Conservation (phyloP, 1,140 invertebrate species). For the Chelonus insularis region DNA sequence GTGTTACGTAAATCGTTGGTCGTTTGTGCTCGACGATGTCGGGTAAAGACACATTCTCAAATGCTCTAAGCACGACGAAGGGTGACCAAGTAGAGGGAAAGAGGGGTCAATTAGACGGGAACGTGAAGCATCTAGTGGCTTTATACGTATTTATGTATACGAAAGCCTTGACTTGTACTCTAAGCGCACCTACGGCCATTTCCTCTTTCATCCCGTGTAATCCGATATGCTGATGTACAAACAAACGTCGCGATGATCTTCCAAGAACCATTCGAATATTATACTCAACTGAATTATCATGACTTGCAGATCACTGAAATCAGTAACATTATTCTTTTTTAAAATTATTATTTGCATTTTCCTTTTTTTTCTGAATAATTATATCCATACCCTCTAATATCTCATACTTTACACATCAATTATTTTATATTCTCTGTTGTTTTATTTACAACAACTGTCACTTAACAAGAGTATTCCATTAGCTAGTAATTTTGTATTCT, state of each 20-base stretch:
- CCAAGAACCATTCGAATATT: neutral
- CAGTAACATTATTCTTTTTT: neutral
- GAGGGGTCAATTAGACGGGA: slow-evolving; percentile 38
- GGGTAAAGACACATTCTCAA: neutral
- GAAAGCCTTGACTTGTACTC: neutral
- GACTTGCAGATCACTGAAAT: neutral
- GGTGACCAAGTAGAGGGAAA: neutral
- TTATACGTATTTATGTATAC: slow-evolving; percentile 34
- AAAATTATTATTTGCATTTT: too few relatives aligned
- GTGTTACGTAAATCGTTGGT: neutral
- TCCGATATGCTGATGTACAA: slow-evolving; percentile 38
- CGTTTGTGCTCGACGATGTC: neutral
- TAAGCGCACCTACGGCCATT: slow-evolving; percentile 25
- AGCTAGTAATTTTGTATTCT: too few relatives aligned
- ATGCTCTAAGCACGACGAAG: neutral
- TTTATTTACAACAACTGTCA: too few relatives aligned
- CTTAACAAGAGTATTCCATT: too few relatives aligned
- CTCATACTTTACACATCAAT: too few relatives aligned
- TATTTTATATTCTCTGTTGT: too few relatives aligned
- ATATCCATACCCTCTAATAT: too few relatives aligned
- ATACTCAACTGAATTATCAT: neutral
- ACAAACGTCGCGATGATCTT: neutral
- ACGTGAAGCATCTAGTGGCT: slow-evolving; percentile 18
- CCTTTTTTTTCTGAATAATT: too few relatives aligned
- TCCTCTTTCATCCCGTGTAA: slow-evolving; percentile 34